Evolutionary conservation across 2,888 invertebrate species (phyloP), one percentile per base, ranked within the genome.

Genomic region (Pyralis farinalis): DNA sequence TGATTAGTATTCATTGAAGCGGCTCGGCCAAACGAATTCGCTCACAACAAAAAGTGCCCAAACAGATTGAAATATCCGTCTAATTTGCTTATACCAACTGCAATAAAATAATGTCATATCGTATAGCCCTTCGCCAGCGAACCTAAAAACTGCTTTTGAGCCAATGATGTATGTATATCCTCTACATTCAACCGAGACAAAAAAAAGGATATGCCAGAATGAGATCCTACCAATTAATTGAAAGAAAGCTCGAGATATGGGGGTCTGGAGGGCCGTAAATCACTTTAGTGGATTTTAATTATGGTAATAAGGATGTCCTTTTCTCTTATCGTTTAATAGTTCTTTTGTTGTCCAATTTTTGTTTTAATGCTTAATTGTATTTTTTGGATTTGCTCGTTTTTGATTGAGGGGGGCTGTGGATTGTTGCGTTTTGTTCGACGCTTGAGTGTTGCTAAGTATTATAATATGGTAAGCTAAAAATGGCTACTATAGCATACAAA

Each of bases 101-200:
- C 77, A 83, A 83, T 84, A 81, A 84, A 81, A 80, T 80, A 16
- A 81, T 80, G 85, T 84, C 86, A 87, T 86, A 85, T 86, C 78
- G 72, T 77, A 78, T 78, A 57, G 74, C 76, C 60, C 65, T 65
- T 79, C 72, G 72, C 73, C 73, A 73, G 60, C 63, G 73, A 82
- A 65, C 71, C 70, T 72, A 77, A 81, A 84, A 83, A 85, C 76
- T 61, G 51, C 77, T 73, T 76, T 77, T 63, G 65, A 64, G 48
- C 63, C 70, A 78, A 83, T 74, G 71, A 75, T 48, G 68, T 80
- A 76, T 82, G 74, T 16, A 16, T 16, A 16, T 87, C 85, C 87
- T 79, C 49, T 54, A 57, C 53, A 71, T 76, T 73, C 69, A 71
- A 66, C 58, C 58, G 49, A 54, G 49, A 77, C 72, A 79, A 79